Conservation (phyloP, 2,113 vertebrate species). For the Turdus rufiventris region DNA sequence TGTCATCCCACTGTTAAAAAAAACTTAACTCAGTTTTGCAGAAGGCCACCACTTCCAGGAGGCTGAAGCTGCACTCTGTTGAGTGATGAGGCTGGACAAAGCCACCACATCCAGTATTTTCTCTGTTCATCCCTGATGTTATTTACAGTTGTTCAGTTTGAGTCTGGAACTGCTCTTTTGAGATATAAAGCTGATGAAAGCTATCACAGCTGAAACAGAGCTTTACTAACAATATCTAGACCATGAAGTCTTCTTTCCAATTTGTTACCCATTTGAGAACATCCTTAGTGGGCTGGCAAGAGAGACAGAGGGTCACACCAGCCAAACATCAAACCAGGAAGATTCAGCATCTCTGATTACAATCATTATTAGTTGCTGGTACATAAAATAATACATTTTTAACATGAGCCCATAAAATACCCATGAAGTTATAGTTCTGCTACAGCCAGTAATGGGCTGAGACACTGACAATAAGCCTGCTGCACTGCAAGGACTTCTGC, state of each 20-base stretch:
- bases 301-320: neutral
- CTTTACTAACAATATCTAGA: neutral
- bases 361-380: neutral
- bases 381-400: neutral
- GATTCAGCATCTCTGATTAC: neutral
- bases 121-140: neutral
- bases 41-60: neutral
- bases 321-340: neutral
- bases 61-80: neutral
- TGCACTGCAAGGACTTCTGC: neutral
- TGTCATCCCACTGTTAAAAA: neutral
- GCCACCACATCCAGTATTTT: fast-evolving
- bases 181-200: neutral
- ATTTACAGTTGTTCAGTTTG: neutral
- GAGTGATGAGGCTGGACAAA: neutral
- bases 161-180: neutral
- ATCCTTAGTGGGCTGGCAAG: fast-evolving
- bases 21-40: neutral
- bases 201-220: neutral
- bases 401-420: neutral
- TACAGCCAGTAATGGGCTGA: neutral
- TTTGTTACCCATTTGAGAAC: neutral
- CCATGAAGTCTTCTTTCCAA: neutral
- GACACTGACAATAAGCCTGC: neutral
- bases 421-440: neutral